phyloP scores from a whole-genome alignment of 2,888 invertebrate species.

The Encarsia formosa region DNA sequence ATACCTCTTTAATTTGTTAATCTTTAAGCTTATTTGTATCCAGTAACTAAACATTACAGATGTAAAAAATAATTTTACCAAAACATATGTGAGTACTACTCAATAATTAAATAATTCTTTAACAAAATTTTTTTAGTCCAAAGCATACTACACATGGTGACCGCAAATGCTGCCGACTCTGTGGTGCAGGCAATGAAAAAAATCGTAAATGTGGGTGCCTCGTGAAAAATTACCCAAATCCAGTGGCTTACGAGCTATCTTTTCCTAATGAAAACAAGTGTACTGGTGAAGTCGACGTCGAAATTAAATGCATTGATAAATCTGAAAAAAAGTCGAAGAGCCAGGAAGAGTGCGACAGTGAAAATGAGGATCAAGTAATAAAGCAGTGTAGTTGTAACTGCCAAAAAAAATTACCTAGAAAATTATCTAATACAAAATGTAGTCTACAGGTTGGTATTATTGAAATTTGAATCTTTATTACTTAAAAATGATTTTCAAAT shows the following conservation, averaged over 20 bases:
- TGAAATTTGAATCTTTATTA: no score
- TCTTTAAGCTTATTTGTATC: no score
- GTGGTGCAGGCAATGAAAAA: constrained; percentile 40
- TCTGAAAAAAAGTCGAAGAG: not conserved
- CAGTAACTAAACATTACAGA: no score
- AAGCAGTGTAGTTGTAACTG: constrained; percentile 9
- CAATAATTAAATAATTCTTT: no score
- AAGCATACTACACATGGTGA: constrained; percentile 2
- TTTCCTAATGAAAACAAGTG: constrained; percentile 36
- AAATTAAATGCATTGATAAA: constrained; percentile 18
- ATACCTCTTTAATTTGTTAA: no score
- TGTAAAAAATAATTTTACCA: no score
- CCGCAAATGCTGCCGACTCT: constrained; percentile 38
- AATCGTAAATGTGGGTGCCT: constrained; percentile 37
- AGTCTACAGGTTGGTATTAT: constrained; percentile 21
- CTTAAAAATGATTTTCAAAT: no score
- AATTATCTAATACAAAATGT: not conserved
- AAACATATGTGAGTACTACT: no score
- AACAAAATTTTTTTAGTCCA: constrained; percentile 12
- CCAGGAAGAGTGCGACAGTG: constrained; percentile 6
- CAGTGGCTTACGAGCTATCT: constrained; percentile 52
- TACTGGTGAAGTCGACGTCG: constrained; percentile 43
- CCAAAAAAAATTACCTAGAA: not conserved
- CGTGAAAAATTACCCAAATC: constrained; percentile 41
- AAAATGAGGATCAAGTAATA: not conserved